These are phyloP conservation scores for Alfaro cultratus DNA, from an alignment of 2,797 vertebrate genomes.

Conservation along the genomic window DNA sequence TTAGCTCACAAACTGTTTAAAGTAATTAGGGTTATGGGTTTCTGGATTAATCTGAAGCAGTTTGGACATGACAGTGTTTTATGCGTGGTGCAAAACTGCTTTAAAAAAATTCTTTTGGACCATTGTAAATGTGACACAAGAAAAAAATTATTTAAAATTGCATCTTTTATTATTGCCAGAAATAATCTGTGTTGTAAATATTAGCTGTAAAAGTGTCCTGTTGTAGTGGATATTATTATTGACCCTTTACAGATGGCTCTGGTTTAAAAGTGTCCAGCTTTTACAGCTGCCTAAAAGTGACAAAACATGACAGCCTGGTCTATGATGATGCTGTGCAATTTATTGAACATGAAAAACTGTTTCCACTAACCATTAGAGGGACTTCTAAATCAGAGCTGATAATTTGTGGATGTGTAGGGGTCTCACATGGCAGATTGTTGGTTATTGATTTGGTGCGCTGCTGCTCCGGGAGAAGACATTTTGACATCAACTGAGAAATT, in stretches of 20 bases:
- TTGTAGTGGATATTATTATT: not conserved
- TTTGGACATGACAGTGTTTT: not conserved
- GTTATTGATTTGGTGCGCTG: slow-evolving; percentile 28
- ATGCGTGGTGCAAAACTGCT: not conserved
- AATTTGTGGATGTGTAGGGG: slow-evolving; percentile 15
- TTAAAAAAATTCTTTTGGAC: not conserved
- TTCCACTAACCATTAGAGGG: not conserved
- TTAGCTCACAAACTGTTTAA: slow-evolving; percentile 13
- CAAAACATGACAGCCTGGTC: slow-evolving; percentile 10
- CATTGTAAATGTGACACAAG: not conserved
- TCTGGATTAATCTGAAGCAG: not conserved
- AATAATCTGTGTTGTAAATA: slow-evolving; percentile 1
- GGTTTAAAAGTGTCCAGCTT: slow-evolving; percentile 42
- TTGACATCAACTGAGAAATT: not conserved
- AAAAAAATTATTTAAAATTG: not conserved
- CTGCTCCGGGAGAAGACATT: not conserved
- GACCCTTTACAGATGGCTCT: slow-evolving; percentile 20
- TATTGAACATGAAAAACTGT: not conserved
- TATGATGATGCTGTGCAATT: not conserved
- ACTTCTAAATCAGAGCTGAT: not conserved
- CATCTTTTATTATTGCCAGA: not conserved
- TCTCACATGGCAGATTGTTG: slow-evolving; percentile 38
- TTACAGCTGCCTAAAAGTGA: slow-evolving; percentile 15
- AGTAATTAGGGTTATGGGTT: slow-evolving; percentile 8
- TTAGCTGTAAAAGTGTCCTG: not conserved